phyloP scores from a whole-genome alignment of 1,140 invertebrate genomes.

The Drosophila rhopaloa region DNA sequence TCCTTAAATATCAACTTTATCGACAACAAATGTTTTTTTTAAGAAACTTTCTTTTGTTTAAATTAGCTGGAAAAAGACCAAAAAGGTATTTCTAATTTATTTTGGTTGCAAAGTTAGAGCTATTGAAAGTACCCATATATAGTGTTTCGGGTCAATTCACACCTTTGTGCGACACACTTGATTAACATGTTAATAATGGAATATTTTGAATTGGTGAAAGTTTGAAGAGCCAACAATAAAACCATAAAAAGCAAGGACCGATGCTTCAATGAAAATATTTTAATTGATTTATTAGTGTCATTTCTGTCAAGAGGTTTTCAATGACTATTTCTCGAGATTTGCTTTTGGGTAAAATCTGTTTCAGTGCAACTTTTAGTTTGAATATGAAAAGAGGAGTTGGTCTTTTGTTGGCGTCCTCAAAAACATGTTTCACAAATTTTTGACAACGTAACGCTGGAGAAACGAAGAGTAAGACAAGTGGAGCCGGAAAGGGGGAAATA shows the following conservation, averaged over 20 bases:
- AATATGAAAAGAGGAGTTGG: conserved; percentile 4
- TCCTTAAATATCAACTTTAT: not conserved
- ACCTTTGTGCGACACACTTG: conserved; percentile 20
- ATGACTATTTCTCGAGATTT: not conserved
- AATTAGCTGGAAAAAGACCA: not conserved
- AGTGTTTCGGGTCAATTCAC: conserved; percentile 26
- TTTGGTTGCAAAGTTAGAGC: not conserved
- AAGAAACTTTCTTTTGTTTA: not conserved
- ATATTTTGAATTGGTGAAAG: conserved; percentile 14
- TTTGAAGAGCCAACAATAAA: not conserved
- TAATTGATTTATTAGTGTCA: conserved; percentile 28
- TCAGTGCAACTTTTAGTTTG: conserved; percentile 20
- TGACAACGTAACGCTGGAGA: conserved; percentile 38
- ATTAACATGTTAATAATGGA: conserved; percentile 23
- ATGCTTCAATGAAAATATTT: conserved; percentile 1
- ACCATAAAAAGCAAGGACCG: not conserved
- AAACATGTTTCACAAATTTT: conserved; percentile 52
- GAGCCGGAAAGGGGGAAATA: conserved; percentile 5
- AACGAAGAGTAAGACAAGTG: not conserved
- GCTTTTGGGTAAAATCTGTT: conserved; percentile 13
- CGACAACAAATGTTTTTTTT: too few species aligned
- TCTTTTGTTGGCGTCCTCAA: conserved; percentile 6
- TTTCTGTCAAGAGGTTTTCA: not conserved
- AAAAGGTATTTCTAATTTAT: not conserved
- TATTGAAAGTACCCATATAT: not conserved